A percentile compares a stretch with the other conserved stretches of the same genome.
Evolutionary conservation across 2,113 vertebrate species (phyloP).

Genomic region (Microtus ochrogaster): DNA sequence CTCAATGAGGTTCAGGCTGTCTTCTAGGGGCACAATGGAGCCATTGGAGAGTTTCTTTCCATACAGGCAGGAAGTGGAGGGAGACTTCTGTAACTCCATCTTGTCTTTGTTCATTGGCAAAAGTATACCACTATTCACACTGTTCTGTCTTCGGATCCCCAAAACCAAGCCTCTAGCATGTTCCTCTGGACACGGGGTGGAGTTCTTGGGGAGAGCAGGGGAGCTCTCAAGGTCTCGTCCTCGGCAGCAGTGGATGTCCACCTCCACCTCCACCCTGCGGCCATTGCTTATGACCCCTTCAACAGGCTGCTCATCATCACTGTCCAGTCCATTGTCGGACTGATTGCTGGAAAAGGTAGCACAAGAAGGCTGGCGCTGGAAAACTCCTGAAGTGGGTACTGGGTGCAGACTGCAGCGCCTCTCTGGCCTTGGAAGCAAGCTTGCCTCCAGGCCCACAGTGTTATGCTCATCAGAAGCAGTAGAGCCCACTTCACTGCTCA

Average conservation of each 20-base stretch:
- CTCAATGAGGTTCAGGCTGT: slow-evolving; percentile 96
- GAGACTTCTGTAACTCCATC: slow-evolving; percentile 93
- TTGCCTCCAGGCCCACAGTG: slow-evolving; percentile 84
- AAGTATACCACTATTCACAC: slow-evolving; percentile 89
- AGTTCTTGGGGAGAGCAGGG: neutral
- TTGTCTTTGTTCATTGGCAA: slow-evolving; percentile 90
- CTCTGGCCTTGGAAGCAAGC: slow-evolving; percentile 88
- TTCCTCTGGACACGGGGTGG: slow-evolving; percentile 81
- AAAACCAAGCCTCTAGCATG: slow-evolving; percentile 83
- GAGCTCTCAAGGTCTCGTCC: slow-evolving; percentile 84
- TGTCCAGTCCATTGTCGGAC: slow-evolving; percentile 97
- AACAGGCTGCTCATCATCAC: slow-evolving; percentile 95
- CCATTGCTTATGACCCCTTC: slow-evolving; percentile 96
- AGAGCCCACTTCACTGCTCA: slow-evolving; percentile 97
- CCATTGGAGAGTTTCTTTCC: slow-evolving; percentile 97
- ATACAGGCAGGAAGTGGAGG: slow-evolving; percentile 94
- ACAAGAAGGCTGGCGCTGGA: slow-evolving; percentile 95
- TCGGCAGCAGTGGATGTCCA: slow-evolving; percentile 96
- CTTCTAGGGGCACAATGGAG: slow-evolving; percentile 95
- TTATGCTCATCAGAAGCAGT: slow-evolving; percentile 96
- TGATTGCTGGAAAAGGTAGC: slow-evolving; percentile 96
- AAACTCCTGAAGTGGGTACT: slow-evolving; percentile 86
- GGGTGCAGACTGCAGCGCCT: slow-evolving; percentile 95
- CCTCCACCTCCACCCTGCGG: slow-evolving; percentile 97
- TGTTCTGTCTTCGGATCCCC: slow-evolving; percentile 92